phyloP scores from a whole-genome alignment of 2,113 vertebrate genomes.

The Vicugna pacos region DNA sequence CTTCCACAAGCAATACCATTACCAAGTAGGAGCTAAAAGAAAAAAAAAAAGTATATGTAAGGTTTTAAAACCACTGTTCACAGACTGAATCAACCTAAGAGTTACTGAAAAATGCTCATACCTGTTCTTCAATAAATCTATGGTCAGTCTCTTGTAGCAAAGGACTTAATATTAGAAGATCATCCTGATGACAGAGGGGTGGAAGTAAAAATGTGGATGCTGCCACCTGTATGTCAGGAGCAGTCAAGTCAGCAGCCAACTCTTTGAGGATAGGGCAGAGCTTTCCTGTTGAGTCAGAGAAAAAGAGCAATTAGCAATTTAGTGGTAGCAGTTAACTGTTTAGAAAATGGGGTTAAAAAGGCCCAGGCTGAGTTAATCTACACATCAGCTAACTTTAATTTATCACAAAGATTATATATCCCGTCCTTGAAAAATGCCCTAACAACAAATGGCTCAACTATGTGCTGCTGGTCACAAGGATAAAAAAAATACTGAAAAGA shows the following conservation, averaged over 20 bases:
- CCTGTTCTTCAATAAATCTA: constrained; percentile 95
- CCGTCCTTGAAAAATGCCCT: neutral
- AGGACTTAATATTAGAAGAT: constrained; percentile 91
- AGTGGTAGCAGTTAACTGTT: neutral
- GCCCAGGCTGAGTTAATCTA: neutral
- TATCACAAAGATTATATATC: neutral
- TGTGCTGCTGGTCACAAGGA: neutral
- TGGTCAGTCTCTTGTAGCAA: constrained; percentile 90
- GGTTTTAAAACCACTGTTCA: constrained; percentile 35
- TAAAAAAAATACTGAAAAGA: neutral
- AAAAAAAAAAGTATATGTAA: neutral
- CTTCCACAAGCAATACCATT: constrained; percentile 90
- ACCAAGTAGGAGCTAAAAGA: constrained; percentile 89
- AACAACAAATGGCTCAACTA: neutral
- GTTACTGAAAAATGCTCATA: constrained; percentile 75
- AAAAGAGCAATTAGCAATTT: constrained; percentile 73
- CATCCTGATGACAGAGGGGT: constrained; percentile 91
- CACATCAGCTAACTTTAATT: neutral
- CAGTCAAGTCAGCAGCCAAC: constrained; percentile 91
- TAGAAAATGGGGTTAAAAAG: neutral
- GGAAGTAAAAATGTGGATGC: constrained; percentile 91
- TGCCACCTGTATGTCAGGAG: constrained; percentile 89
- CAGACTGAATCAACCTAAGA: neutral
- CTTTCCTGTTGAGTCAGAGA: constrained; percentile 86
- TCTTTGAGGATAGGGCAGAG: constrained; percentile 92